Evolutionary conservation across 2,888 invertebrate species (phyloP).

Genomic region (Belgica antarctica): DNA sequence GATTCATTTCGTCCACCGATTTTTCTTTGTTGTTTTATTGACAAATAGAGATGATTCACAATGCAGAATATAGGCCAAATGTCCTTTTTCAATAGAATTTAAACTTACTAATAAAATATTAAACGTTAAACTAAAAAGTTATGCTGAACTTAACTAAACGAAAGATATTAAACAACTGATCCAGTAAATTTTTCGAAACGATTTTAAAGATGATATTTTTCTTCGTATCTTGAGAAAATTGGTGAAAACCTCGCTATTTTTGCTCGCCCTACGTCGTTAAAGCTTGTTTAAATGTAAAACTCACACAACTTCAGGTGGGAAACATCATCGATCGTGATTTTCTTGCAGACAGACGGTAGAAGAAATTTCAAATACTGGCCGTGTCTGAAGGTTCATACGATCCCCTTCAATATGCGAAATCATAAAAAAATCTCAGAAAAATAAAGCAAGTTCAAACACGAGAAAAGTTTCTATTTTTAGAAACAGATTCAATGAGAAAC

Average conservation of each 20-base stretch:
- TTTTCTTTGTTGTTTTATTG: neutral
- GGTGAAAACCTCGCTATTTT: slow-evolving; percentile 41
- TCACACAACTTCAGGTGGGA: slow-evolving; percentile 15
- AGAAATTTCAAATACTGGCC: too few species aligned
- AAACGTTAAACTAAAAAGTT: slow-evolving; percentile 43
- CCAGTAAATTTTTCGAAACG: slow-evolving; percentile 44
- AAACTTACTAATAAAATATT: slow-evolving; percentile 42
- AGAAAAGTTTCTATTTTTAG: slow-evolving; percentile 42
- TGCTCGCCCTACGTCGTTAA: slow-evolving; percentile 30
- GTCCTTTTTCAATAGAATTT: too few species aligned
- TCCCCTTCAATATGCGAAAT: slow-evolving; percentile 42
- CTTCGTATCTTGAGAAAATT: slow-evolving; percentile 30
- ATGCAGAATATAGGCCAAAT: too few species aligned
- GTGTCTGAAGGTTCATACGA: too few species aligned
- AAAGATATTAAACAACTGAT: slow-evolving; percentile 44
- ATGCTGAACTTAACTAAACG: slow-evolving; percentile 43
- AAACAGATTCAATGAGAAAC: slow-evolving; percentile 12
- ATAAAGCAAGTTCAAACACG: slow-evolving; percentile 25
- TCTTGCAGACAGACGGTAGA: too few species aligned
- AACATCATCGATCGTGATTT: slow-evolving; percentile 4
- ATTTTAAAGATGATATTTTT: slow-evolving; percentile 38
- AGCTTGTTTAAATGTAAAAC: neutral
- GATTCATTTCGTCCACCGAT: neutral
- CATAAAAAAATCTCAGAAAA: slow-evolving; percentile 35
- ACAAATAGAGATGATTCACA: too few species aligned